A percentile compares a stretch with the other conserved stretches of the same genome.
phyloP scores from a whole-genome alignment of 2,888 invertebrate genomes.

The Cosmopolites sordidus region DNA sequence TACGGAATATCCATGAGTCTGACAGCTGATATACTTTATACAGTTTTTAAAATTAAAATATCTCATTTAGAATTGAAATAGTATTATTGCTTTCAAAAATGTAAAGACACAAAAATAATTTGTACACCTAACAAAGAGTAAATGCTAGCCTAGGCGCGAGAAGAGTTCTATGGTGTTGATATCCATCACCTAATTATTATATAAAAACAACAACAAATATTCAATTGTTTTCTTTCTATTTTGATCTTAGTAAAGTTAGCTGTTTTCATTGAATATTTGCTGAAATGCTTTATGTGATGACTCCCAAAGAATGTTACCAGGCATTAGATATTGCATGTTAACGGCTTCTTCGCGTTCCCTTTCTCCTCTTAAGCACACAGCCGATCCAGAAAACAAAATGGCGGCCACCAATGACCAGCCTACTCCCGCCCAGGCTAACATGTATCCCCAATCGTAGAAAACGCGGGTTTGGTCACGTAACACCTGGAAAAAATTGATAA shows the following conservation, averaged over 20 bases:
- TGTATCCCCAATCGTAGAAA: constrained; percentile 95
- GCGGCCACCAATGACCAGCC: constrained; percentile 86
- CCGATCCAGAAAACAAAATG: constrained; percentile 89
- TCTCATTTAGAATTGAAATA: too few relatives aligned
- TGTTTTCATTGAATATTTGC: neutral
- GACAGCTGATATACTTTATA: too few relatives aligned
- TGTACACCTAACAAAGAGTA: neutral
- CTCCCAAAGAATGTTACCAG: constrained; percentile 61
- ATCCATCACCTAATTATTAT: neutral
- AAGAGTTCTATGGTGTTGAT: constrained; percentile 5
- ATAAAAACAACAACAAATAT: neutral
- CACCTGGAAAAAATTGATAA: constrained; percentile 55
- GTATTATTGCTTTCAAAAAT: too few relatives aligned
- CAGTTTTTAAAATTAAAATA: too few relatives aligned
- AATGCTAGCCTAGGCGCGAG: constrained; percentile 17
- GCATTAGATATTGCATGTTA: constrained; percentile 97
- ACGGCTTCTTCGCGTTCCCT: constrained; percentile 91
- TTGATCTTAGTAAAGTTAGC: too few relatives aligned
- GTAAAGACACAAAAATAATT: too few relatives aligned
- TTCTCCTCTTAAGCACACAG: constrained; percentile 91
- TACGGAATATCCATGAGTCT: too few relatives aligned
- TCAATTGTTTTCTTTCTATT: neutral
- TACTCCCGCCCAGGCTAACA: constrained; percentile 95
- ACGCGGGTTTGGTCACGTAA: constrained; percentile 80
- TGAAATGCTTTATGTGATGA: neutral